phyloP scores from a whole-genome alignment of 2,888 invertebrate genomes.

The Ennomos fuscantarius region DNA sequence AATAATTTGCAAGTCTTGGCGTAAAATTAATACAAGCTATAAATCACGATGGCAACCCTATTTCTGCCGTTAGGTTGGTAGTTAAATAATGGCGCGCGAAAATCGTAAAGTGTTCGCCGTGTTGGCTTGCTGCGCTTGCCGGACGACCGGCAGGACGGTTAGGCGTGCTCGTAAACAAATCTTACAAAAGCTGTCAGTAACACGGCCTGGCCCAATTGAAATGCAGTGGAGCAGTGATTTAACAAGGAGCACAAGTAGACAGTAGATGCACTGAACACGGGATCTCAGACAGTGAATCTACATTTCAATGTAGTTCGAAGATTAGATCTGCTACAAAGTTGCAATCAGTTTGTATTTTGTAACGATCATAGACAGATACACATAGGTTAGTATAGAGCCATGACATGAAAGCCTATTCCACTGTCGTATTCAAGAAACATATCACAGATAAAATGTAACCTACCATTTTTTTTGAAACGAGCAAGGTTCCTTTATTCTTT shows the following conservation, averaged over 20 bases:
- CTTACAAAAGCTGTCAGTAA: conserved; percentile 37
- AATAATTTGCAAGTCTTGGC: conserved; percentile 41
- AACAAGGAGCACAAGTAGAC: conserved; percentile 12
- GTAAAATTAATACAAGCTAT: conserved; percentile 55
- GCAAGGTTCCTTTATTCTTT: no score
- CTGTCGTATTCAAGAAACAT: no score
- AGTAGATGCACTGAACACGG: conserved; percentile 7
- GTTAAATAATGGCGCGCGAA: conserved; percentile 69
- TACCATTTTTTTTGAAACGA: no score
- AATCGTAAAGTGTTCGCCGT: conserved; percentile 62
- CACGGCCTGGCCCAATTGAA: conserved; percentile 21
- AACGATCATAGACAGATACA: no score
- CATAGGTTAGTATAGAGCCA: not conserved
- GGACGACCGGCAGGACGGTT: conserved; percentile 19
- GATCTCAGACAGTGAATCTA: conserved; percentile 18
- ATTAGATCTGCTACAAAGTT: conserved; percentile 14
- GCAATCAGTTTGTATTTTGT: not conserved
- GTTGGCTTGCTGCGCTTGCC: conserved; percentile 23
- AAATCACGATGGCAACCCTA: conserved; percentile 50
- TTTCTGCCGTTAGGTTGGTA: conserved; percentile 40
- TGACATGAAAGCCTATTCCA: conserved; percentile 9
- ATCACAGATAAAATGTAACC: no score
- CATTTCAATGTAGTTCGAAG: conserved; percentile 21
- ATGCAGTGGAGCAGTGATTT: conserved; percentile 18
- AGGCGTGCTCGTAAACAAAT: conserved; percentile 38